Conservation (phyloP, 2,888 invertebrate genomes). For the Apantesis nais region DNA sequence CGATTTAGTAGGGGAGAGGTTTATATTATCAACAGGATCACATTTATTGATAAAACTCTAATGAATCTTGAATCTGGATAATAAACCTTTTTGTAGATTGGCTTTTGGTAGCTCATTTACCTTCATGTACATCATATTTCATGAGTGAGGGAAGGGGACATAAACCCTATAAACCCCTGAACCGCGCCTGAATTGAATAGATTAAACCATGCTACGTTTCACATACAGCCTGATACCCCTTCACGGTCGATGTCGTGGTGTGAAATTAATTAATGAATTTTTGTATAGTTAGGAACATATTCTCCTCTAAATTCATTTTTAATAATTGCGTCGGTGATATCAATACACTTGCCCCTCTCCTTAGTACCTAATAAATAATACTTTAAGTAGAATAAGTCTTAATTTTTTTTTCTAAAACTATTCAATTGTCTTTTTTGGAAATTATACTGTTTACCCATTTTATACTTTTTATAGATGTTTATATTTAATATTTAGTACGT, state of each 20-base stretch:
- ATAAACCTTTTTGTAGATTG: too few relatives aligned
- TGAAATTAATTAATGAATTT: not conserved
- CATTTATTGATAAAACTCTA: not conserved
- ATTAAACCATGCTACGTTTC: too few relatives aligned
- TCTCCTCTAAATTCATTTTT: slow-evolving; percentile 10
- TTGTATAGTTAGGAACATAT: not conserved
- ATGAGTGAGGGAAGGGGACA: not conserved
- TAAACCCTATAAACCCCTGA: not conserved
- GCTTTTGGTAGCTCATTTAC: not conserved
- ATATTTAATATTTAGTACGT: slow-evolving; percentile 58
- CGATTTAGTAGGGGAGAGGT: too few relatives aligned
- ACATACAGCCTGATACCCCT: not conserved
- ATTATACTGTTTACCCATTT: slow-evolving; percentile 47
- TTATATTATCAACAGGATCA: not conserved
- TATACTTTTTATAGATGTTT: slow-evolving; percentile 57
- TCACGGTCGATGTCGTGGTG: not conserved
- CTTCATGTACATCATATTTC: not conserved
- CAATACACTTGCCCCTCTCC: slow-evolving; percentile 43
- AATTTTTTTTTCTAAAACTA: slow-evolving; percentile 25
- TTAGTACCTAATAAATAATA: slow-evolving; percentile 49
- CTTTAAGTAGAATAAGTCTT: slow-evolving; percentile 40
- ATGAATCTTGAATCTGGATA: not conserved
- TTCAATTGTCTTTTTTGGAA: slow-evolving; percentile 31
- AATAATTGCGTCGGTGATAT: slow-evolving; percentile 24
- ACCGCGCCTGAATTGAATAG: too few relatives aligned